Evolutionary conservation across 2,888 invertebrate genomes (phyloP), one percentile per base, ranked within the genome.

Genomic region (Athalia cordata): DNA sequence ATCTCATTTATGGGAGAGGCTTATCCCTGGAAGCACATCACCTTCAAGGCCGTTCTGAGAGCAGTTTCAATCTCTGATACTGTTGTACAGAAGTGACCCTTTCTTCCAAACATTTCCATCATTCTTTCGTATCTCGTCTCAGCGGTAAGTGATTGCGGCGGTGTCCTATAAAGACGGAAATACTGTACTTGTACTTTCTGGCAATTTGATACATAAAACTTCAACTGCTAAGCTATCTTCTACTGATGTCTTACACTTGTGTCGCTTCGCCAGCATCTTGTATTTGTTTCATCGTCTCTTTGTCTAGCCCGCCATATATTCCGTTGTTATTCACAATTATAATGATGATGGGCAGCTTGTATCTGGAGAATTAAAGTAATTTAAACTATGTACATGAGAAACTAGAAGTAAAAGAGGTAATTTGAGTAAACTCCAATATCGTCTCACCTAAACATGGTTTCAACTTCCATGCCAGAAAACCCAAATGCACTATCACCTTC

Each of bases 401-500:
- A 15, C 15, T 13, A 5, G 7, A 66, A 3, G 49, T 13, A 6
- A 13, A 66, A 66, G n/a, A 59, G 13, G 13, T 29, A 49, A n/a
- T n/a, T 3, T 7, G 45, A 15, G 52, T 45, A 49, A 55, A 66
- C 52, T 61, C 67, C 43, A 77, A 50, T 29, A 55, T 79, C 3
- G 77, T n/a, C 65, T 81, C 82, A 93, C 93, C 94, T 92, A 87
- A 96, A 94, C 94, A 98, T 96, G 0, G 99, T 99, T 91, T 99
- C 99, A 47, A 99, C 93, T 92, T 99, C 99, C 98, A 99, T 98
- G 86, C 97, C 99, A 47, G 98, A 98, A 91, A 99, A 99, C 3
- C 99, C 99, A 90, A 99, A 98, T 0, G 99, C 99, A 62, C 98
- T 98, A 89, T 99, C 99, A 0, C 99, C 99, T 91, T 98, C 98